Evolutionary conservation across 2,113 vertebrate genomes (phyloP), one percentile per base, ranked within the genome.

Genomic region (Etia nguti): DNA sequence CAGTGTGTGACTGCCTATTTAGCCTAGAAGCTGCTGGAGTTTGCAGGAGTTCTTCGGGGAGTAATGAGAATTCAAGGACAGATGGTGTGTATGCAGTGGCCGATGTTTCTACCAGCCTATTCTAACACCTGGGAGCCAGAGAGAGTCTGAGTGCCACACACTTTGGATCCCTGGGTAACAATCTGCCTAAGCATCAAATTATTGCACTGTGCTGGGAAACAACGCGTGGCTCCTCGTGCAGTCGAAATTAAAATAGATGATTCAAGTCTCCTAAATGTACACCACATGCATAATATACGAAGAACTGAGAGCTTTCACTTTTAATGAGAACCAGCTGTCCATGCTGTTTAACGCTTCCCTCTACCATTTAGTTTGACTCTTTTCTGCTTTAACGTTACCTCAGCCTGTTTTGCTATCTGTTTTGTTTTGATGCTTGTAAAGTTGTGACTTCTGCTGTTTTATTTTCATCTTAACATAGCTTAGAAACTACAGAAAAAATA

Each of bases 51-150:
- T 70, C 59, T 85, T n/a, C 1, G 18, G 60, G 55, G 29, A 43
- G 36, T 81, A 88, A 88, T 88, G 84, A 91, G 29, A 89, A 82
- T 65, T 57, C 54, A 56, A 81, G 89, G 88, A 92, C 91, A 92
- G 90, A 94, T 92, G 90, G 88, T 46, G 59, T 82, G 79, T 60
- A 12, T 29, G 56, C 13, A 6, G 57, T 10, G n/a, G 81, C 79
- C 65, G 5, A 77, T 80, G 56, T 85, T 86, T 86, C 48, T 80
- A 75, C 29, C 54, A 79, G 65, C 16, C 8, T 20, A 18, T 75
- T 85, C 18, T 24, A 43, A 85, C 79, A 77, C 56, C 87, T 89
- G 82, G 82, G 85, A 91, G 81, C 26, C 36, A 60, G 38, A 85
- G 6, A 83, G 0, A 84, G 55, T 26, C 50, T 2, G 20, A 70